A percentile compares a stretch with the other conserved stretches of the same genome.
Evolutionary conservation across 2,888 invertebrate species (phyloP).

Genomic region (Polymixis lichenea): DNA sequence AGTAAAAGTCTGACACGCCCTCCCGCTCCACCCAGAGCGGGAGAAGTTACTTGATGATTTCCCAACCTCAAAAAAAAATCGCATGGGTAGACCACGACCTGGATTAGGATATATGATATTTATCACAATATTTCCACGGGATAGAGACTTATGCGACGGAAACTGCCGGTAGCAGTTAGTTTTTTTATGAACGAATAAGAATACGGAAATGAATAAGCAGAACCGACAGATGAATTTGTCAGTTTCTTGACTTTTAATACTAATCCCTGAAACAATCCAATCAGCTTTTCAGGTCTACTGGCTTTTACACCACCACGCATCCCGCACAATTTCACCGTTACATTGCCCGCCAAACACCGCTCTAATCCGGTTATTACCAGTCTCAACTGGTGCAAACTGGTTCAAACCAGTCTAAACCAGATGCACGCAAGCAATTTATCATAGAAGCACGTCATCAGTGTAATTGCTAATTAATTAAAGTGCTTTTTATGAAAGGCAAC

Average conservation of each 20-base stretch:
- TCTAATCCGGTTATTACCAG: slow-evolving; percentile 44
- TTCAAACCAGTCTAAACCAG: slow-evolving; percentile 44
- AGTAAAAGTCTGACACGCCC: no score
- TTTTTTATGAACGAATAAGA: no score
- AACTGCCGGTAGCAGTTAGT: no score
- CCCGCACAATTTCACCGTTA: slow-evolving; percentile 4
- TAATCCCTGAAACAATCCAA: slow-evolving; percentile 2
- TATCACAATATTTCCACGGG: no score
- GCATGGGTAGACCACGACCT: no score
- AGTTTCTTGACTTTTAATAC: neutral
- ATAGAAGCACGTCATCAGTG: slow-evolving; percentile 8
- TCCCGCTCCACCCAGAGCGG: no score
- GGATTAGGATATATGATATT: no score
- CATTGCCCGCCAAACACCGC: slow-evolving; percentile 7
- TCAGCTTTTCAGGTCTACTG: slow-evolving; percentile 9
- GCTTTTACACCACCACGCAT: slow-evolving; percentile 1
- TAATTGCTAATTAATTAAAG: slow-evolving; percentile 47
- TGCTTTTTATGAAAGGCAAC: slow-evolving; percentile 22
- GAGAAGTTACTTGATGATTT: no score
- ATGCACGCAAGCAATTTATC: slow-evolving; percentile 7
- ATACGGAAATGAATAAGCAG: neutral
- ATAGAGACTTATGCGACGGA: no score
- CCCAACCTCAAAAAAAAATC: no score
- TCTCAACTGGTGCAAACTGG: slow-evolving; percentile 10
- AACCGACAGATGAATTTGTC: neutral